A percentile compares a stretch with the other conserved stretches of the same genome.
Evolutionary conservation across 2,797 vertebrate species (phyloP).

Genomic region (Sternotherus odoratus): DNA sequence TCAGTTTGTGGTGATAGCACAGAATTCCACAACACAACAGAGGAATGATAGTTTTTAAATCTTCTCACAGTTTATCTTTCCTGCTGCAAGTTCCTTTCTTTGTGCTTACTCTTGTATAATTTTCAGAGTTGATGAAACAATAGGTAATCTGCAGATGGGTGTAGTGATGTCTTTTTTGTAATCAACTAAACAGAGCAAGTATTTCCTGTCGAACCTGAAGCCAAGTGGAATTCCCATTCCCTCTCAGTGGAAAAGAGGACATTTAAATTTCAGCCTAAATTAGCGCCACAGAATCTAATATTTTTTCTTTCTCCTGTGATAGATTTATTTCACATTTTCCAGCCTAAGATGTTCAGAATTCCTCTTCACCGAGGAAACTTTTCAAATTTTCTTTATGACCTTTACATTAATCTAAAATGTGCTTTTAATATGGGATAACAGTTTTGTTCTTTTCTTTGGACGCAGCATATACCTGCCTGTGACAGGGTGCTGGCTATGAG

Average conservation of each 20-base stretch:
- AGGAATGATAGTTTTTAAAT: neutral
- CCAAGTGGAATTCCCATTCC: neutral
- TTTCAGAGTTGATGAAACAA: neutral
- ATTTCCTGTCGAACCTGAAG: neutral
- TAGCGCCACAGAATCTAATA: neutral
- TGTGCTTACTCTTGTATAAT: fast-evolving
- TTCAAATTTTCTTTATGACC: neutral
- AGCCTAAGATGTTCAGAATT: neutral
- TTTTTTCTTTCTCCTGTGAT: neutral
- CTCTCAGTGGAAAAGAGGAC: neutral
- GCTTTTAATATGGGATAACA: neutral
- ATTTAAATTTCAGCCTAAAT: neutral
- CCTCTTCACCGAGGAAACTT: neutral
- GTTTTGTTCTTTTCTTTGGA: neutral
- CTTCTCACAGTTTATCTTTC: fast-evolving
- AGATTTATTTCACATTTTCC: neutral
- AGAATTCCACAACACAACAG: neutral
- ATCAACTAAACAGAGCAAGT: neutral
- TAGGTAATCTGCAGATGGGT: neutral
- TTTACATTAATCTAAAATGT: fast-evolving
- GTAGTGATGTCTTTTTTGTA: neutral
- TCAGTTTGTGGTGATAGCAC: neutral
- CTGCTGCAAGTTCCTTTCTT: neutral
- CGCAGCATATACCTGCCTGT: neutral
- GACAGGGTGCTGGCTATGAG: too few species aligned